Evolutionary conservation across 2,888 invertebrate species (phyloP), one percentile per base, ranked within the genome.

Genomic region (Timema cristinae): DNA sequence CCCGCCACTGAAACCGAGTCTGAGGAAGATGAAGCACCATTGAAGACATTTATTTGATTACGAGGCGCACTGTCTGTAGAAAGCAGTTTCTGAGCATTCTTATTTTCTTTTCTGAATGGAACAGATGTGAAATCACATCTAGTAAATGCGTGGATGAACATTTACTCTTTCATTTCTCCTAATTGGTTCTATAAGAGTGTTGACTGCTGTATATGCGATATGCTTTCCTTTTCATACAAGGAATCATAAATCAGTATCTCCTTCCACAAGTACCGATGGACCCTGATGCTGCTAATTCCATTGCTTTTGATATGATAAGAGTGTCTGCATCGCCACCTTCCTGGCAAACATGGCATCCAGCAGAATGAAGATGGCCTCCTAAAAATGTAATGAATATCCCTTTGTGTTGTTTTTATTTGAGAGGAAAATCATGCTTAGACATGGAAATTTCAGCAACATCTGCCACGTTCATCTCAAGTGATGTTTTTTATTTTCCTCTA

Each of bases 161-260:
- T 63, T 7, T 63, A 63, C 48, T 63, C 48, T 48, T 63, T 63
- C 16, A 63, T 63, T 32, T 63, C 8, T 7, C 63, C 63, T 63
- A 63, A 63, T 47, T 48, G 32, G 16, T 7, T 48, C 32, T 63
- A 16, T 13, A 63, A 32, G 32, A 2, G 6, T 63, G 32, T 10
- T 63, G 63, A 63, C 63, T 63, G 63, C 5, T 63, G 32, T 63
- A 63, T 63, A 63, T 16, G 63, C 63, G 63, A 63, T 63, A 7
- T 63, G 63, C 47, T 63, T 15, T 63, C 48, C 47, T 63, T 63
- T 13, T 63, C 63, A 48, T 63, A 63, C 63, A 7, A 59, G 10
- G 59, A 16, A 59, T 8, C 59, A 2, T 13, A 63, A 16, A 15
- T 63, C 63, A 63, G 63, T 63, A 63, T 63, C 63, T 15, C 48